Conservation (phyloP, 2,797 vertebrate species). For the Limnodromus scolopaceus region DNA sequence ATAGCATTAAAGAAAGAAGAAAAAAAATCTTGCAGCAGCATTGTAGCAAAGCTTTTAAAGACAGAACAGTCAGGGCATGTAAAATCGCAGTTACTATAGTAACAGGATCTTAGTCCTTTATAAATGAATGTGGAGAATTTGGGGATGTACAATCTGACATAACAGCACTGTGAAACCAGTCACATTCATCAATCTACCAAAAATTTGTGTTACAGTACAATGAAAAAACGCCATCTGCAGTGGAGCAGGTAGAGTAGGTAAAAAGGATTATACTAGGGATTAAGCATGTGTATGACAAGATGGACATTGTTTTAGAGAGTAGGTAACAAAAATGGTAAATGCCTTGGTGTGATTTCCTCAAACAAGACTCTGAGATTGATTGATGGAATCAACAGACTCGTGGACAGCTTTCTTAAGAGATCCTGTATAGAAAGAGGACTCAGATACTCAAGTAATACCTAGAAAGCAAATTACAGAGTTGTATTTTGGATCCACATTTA, state of each 20-base stretch:
- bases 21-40: neutral
- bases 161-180: neutral
- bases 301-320: neutral
- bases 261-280: neutral
- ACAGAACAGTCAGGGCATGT: conserved; percentile 8
- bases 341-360: neutral
- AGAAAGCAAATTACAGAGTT: neutral
- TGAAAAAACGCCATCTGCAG: neutral
- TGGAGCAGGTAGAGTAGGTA: neutral
- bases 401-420: neutral
- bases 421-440: neutral
- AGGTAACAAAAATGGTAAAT: neutral
- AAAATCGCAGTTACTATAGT: conserved; percentile 63
- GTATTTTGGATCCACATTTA: neutral
- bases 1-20: neutral
- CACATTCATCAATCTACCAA: neutral
- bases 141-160: neutral
- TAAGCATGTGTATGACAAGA: neutral
- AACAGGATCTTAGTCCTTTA: conserved; percentile 38
- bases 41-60: conserved; percentile 39
- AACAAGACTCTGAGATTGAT: neutral
- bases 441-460: neutral
- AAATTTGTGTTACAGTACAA: neutral
- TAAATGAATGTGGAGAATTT: conserved; percentile 48
- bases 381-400: neutral